Base-by-base conservation (phyloP, 2,113 vertebrate genomes). In the Loxodonta africana region DNA sequence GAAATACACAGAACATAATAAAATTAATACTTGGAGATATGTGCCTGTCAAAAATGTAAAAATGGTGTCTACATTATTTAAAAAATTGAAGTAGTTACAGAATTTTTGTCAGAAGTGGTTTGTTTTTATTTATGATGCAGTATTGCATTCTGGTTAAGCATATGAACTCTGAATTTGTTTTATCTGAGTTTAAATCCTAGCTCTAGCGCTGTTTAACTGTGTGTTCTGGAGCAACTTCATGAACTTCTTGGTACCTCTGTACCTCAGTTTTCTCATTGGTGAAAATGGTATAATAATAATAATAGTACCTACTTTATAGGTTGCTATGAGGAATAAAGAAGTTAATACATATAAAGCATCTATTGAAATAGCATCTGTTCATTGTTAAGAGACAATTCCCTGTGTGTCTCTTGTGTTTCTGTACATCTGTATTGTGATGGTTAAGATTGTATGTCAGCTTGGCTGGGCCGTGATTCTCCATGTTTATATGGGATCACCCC, bases 41-140 rank as follows among this genome's bases (percentile, higher is more conserved):
- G 88, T 62, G 23, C 33, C 33, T 73, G 51, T 17, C 26, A 92
- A 51, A 57, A 53, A 88, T 71, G 30, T 88, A 80, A 85, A 88
- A 89, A 48, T 60, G 18, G 21, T 80, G 30, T 23, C 69, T 37
- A 37, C 3, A 4, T 28, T 44, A 83, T 74, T 95, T 67, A 82
- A 67, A 90, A 30, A 90, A 48, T 53, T 44, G 44, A 63, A 8
- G 26, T 84, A 80, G 44, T 63, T 78, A 62, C 2, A 53, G 62
- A 84, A 89, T 92, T 82, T 76, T 90, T 37, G 63, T 90, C 14
- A 92, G 46, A 81, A 80, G 20, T 95, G 57, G 60, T 86, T 83
- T 77, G 60, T 86, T 83, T 77, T 88, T 37, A 53, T 83, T 73
- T 78, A 46, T n/a, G 2, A 67, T 46, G 41, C 21, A 67, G 9